phyloP scores from a whole-genome alignment of 2,113 vertebrate species.

The Apus apus region DNA sequence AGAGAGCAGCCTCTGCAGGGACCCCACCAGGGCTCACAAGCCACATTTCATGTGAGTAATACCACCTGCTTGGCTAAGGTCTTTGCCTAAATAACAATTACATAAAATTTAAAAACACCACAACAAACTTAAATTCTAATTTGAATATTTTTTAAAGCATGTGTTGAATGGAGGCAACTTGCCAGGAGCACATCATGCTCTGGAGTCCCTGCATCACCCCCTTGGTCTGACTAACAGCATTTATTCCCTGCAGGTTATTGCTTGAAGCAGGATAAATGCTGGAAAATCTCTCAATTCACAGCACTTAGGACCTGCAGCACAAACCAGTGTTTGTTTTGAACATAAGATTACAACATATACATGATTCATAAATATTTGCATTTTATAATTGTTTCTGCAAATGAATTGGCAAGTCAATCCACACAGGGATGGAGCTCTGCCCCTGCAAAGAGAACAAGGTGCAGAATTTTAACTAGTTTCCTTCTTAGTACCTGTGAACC shows the following conservation, averaged over 20 bases:
- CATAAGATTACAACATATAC: slow-evolving; percentile 62
- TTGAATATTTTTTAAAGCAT: slow-evolving; percentile 48
- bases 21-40: not conserved
- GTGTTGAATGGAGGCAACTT: slow-evolving; percentile 42
- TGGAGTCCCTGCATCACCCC: not conserved
- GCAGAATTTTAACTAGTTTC: slow-evolving; percentile 64
- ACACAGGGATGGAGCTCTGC: not conserved
- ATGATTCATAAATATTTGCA: slow-evolving; percentile 73
- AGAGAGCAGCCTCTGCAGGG: not conserved
- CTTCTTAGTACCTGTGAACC: slow-evolving; percentile 1
- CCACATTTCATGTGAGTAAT: slow-evolving; percentile 14
- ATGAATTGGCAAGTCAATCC: slow-evolving; percentile 47
- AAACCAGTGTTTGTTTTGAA: slow-evolving; percentile 63
- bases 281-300: not conserved
- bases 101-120: slow-evolving; percentile 11
- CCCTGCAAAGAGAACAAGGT: not conserved
- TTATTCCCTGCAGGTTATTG: slow-evolving; percentile 30
- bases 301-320: not conserved
- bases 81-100: slow-evolving; percentile 54
- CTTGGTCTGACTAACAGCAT: not conserved
- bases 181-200: not conserved
- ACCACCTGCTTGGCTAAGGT: slow-evolving; percentile 18
- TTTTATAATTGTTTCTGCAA: slow-evolving; percentile 72
- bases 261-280: not conserved
- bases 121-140: slow-evolving; percentile 10